Base-by-base conservation (phyloP, 2,113 vertebrate genomes). In the Diadophis punctatus region DNA sequence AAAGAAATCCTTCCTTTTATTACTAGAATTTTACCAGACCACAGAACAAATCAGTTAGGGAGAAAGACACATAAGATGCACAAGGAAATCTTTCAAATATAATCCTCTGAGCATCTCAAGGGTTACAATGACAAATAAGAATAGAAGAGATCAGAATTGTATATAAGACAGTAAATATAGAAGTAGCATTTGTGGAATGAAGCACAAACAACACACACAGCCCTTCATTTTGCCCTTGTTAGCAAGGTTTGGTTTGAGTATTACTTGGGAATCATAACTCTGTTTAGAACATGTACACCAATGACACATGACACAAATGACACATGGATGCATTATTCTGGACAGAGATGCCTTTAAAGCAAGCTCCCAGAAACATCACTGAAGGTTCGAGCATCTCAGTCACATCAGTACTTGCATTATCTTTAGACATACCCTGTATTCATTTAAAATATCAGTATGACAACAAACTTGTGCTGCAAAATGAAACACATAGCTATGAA, bases 1-100 rank as follows among this genome's bases (percentile, higher is more conserved):
- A 39, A 94, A 93, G 43, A 93, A 93, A 92, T 23, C 68, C 16
- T 93, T 63, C 52, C 2, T 49, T 91, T 90, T 23, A 84, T 84
- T 90, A 0, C 0, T 90, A 18, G 58, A 1, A 2, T 84, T 89
- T 68, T 80, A 68, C 87, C 92, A 58, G 51, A 9, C 52, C 51
- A 56, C 87, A 93, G 39, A 91, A 68, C 88, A 91, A 52, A n/a
- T 39, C 49, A 85, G n/a, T 89, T 56, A 86, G 49, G 60, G 34
- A 85, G 68, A 93, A 51, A 90, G 39, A 56, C 55, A 48, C 39
- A 87, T 86, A 91, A 49, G 74, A 53, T 63, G 39, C 16, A 5
- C 8, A 39, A 27, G 30, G 52, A 91, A 74, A 39, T 55, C 8
- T 86, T n/a, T 68, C 51, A 68, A 30, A 23, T 86, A 90, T 89